Conservation (phyloP, 1,140 invertebrate species). For the Conus ventricosus region DNA sequence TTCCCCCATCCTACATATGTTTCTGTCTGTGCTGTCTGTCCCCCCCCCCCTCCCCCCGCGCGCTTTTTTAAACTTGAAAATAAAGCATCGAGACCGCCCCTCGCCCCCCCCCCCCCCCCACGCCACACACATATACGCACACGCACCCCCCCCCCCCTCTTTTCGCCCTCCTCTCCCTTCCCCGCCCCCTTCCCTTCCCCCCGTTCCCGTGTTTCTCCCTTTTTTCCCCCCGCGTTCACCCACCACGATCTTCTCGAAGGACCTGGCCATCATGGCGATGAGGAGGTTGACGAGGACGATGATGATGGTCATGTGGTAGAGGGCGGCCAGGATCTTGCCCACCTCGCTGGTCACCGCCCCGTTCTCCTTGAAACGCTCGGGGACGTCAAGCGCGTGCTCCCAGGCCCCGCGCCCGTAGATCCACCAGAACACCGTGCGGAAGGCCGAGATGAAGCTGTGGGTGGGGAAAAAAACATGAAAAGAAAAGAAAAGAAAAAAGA, state of each 20-base stretch:
- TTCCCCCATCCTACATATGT: background rate
- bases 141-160: too few species aligned
- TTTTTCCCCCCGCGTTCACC: background rate
- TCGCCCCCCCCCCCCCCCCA: too few species aligned
- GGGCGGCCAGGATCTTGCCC: slow-evolving; percentile 85
- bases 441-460: slow-evolving; percentile 79
- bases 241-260: slow-evolving; percentile 85
- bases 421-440: slow-evolving; percentile 70
- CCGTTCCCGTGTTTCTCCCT: too few species aligned
- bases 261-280: slow-evolving; percentile 99
- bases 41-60: too few species aligned
- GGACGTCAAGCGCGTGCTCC: slow-evolving; percentile 88
- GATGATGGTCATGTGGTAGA: slow-evolving; percentile 97
- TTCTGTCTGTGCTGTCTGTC: too few species aligned
- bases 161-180: too few species aligned
- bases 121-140: too few species aligned
- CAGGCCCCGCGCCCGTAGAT: slow-evolving; percentile 87
- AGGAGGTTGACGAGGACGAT: slow-evolving; percentile 98
- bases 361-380: slow-evolving; percentile 92
- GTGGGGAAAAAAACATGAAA: background rate
- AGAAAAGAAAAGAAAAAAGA: background rate
- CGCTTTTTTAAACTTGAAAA: too few species aligned
- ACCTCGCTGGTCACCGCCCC: slow-evolving; percentile 68
- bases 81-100: too few species aligned
- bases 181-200: too few species aligned